Evolutionary conservation across 1,140 invertebrate species (phyloP).

Genomic region (Drosophila kepulauana): DNA sequence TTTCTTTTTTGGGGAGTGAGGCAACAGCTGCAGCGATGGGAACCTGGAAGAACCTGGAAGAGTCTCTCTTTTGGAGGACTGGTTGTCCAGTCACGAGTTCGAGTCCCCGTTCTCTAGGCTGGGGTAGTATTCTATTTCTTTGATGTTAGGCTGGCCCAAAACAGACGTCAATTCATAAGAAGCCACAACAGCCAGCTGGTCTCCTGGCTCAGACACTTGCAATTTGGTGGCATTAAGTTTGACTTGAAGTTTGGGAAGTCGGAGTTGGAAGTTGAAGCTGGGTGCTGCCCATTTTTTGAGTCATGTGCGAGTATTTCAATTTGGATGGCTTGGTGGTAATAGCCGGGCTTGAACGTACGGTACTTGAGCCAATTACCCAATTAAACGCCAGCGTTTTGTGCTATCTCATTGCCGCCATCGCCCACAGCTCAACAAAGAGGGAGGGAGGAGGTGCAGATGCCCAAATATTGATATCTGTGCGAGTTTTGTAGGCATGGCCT

Average conservation of each 20-base stretch:
- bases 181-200: conserved; percentile 11
- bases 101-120: conserved; percentile 25
- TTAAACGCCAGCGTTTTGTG: conserved; percentile 79
- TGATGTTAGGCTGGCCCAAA: conserved; percentile 40
- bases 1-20: conserved; percentile 46
- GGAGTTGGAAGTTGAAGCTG: conserved; percentile 22
- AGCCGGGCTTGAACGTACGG: conserved; percentile 64
- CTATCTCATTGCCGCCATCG: conserved; percentile 78
- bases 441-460: conserved; percentile 47
- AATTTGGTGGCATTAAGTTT: conserved; percentile 62
- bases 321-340: conserved; percentile 68
- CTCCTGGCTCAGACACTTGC: conserved; percentile 56
- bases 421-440: background rate
- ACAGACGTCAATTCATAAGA: conserved; percentile 73
- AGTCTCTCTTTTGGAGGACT: conserved; percentile 42
- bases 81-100: conserved; percentile 77
- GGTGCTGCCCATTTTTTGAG: conserved; percentile 43
- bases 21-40: conserved; percentile 45
- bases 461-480: conserved; percentile 77
- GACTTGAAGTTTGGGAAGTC: background rate
- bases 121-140: conserved; percentile 62
- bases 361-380: conserved; percentile 84
- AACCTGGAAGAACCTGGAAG: conserved; percentile 46
- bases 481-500: conserved; percentile 50
- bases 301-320: conserved; percentile 76